Conservation (phyloP, 2,888 invertebrate genomes). For the Tetragonula carbonaria region DNA sequence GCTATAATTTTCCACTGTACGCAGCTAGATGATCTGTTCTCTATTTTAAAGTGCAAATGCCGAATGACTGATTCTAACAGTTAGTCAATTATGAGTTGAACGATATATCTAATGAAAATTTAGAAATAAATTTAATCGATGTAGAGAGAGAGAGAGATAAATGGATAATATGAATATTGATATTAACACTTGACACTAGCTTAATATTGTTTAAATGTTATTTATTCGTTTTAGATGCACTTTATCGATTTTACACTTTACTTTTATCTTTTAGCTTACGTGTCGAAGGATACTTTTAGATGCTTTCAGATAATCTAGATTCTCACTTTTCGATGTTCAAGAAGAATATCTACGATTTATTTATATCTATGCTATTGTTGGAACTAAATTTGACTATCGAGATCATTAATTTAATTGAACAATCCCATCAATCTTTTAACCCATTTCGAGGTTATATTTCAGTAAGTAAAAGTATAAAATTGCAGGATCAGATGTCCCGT, state of each 20-base stretch:
- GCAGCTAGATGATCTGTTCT: not conserved
- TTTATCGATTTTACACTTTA: too few relatives aligned
- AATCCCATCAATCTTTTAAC: not conserved
- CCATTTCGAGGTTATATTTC: not conserved
- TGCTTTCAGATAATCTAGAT: not conserved
- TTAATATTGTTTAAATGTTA: not conserved
- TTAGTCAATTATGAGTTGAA: not conserved
- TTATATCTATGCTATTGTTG: not conserved
- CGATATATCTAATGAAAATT: not conserved
- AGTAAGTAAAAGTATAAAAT: not conserved
- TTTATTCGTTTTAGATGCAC: not conserved
- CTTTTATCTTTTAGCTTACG: not conserved
- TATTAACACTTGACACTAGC: not conserved
- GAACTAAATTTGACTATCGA: not conserved
- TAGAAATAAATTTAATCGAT: not conserved
- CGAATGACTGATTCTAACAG: too few relatives aligned
- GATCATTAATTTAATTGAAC: not conserved
- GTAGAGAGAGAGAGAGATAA: not conserved
- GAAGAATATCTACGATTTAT: not conserved
- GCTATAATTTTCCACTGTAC: conserved; percentile 3
- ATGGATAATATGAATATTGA: not conserved
- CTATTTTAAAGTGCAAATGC: not conserved
- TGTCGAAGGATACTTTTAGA: not conserved
- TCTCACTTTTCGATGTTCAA: not conserved
- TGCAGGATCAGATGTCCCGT: not conserved